Base-by-base conservation (phyloP, 2,888 invertebrate genomes). In the Tanytarsus gracilentus region DNA sequence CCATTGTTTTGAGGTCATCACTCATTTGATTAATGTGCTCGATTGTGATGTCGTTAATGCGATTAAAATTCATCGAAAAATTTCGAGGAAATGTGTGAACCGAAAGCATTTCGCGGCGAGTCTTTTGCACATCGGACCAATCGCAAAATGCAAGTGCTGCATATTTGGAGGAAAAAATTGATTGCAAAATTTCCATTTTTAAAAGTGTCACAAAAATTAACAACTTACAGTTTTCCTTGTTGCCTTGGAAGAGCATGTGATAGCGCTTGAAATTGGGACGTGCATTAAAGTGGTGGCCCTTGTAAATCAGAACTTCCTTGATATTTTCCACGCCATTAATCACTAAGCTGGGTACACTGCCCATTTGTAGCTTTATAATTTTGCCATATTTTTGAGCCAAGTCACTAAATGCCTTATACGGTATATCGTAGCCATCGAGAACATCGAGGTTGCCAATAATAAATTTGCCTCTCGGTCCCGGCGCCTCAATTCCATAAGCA, bases 71-170 rank as follows among this genome's bases (percentile, higher is more conserved):
- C 36, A 72, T 67, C n/a, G 79, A 77, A 64, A 77, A 77, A 1
- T 78, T 74, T 36, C 78, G 72, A 0, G 82, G 82, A 65, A 82
- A 81, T 1, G 79, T 78, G 70, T 81, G 77, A 0, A 75, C 72
- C 60, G 75, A 75, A 4, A 82, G 70, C 74, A 83, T 77, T 62
- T 81, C 79, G 9, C 84, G 73, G 8, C 83, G 73, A 1, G 72
- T 69, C 65, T 80, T 81, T 65, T 84, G 84, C 0, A 80, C 70
- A 11, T 79, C 77, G 7, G 83, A 83, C 82, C 83, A 84, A 67
- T 84, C 78, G 69, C 83, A 83, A 66, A 84, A 81, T n/a, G 83
- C 84, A 64, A 84, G 70, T 61, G 84, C 84, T 84, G 29, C 26
- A 44, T 8, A n/a, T 51, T 16, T 6, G 3, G 27, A 39, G 23